phyloP scores from a whole-genome alignment of 2,113 vertebrate species.

The Phocoena phocoena region DNA sequence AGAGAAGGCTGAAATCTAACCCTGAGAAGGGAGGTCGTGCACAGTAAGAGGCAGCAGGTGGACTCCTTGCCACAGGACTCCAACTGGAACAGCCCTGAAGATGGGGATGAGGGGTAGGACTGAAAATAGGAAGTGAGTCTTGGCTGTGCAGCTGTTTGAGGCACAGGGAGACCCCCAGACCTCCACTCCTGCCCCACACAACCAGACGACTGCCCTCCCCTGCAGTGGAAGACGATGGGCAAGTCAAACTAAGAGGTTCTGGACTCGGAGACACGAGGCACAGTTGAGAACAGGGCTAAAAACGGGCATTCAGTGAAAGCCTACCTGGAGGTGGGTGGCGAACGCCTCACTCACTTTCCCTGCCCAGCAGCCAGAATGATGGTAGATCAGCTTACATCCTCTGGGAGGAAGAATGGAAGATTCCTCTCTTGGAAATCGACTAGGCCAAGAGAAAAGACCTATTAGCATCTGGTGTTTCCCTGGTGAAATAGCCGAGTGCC shows the following conservation, averaged over 20 bases:
- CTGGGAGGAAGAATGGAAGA: neutral
- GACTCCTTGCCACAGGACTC: neutral
- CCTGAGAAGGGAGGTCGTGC: neutral
- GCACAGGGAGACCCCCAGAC: neutral
- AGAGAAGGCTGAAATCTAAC: slow-evolving; percentile 31
- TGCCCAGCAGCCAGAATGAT: neutral
- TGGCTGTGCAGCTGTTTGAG: neutral
- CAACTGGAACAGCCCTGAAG: neutral
- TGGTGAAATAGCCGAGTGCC: neutral
- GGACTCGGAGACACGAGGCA: neutral
- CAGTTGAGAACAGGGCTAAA: neutral
- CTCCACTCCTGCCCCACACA: neutral
- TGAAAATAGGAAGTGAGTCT: neutral
- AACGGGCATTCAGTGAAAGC: neutral
- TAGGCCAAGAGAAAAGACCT: neutral
- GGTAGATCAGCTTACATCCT: neutral
- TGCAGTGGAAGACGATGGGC: neutral
- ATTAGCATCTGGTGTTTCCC: neutral
- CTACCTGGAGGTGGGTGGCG: neutral
- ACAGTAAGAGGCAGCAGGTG: neutral
- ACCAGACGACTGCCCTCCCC: neutral
- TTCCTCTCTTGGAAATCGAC: neutral
- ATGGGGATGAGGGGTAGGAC: neutral
- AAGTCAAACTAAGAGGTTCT: neutral
- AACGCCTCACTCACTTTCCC: neutral